Conservation (phyloP, 2,888 invertebrate genomes). For the Athalia cordata region DNA sequence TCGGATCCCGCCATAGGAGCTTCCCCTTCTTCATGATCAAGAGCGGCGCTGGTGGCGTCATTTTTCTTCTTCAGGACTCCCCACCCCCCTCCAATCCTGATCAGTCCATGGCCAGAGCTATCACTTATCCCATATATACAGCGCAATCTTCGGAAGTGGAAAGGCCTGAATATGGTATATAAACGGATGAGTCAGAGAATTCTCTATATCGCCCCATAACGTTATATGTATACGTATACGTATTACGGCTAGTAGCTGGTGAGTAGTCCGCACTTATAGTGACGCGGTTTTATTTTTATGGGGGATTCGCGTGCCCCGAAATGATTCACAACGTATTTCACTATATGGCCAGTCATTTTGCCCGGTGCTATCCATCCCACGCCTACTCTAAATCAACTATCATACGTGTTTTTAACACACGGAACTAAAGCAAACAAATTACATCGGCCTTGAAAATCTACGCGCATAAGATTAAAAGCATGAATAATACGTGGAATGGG, state of each 20-base stretch:
- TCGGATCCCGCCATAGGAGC: too few relatives aligned
- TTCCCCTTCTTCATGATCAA: too few relatives aligned
- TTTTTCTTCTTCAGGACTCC: too few relatives aligned
- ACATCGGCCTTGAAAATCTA: too few relatives aligned
- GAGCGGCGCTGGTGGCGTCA: too few relatives aligned
- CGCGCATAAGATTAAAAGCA: too few relatives aligned
- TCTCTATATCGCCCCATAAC: constrained; percentile 59
- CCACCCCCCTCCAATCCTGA: background rate
- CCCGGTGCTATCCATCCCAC: too few relatives aligned
- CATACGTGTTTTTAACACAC: too few relatives aligned
- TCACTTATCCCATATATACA: constrained; percentile 20
- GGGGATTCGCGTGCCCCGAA: constrained; percentile 62
- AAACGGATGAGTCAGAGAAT: constrained; percentile 46
- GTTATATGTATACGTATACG: constrained; percentile 38
- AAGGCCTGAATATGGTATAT: constrained; percentile 44
- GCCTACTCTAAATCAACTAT: too few relatives aligned
- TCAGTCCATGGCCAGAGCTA: background rate
- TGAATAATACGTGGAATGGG: too few relatives aligned
- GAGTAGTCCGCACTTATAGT: constrained; percentile 41
- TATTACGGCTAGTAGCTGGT: too few relatives aligned
- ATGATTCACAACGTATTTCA: constrained; percentile 59
- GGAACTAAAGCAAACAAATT: too few relatives aligned
- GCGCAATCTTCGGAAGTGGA: constrained; percentile 51
- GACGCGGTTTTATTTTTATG: constrained; percentile 62
- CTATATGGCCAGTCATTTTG: constrained; percentile 17